A percentile compares a stretch with the other conserved stretches of the same genome.
Evolutionary conservation across 2,888 invertebrate genomes (phyloP).

Genomic region (Notodonta ziczac): DNA sequence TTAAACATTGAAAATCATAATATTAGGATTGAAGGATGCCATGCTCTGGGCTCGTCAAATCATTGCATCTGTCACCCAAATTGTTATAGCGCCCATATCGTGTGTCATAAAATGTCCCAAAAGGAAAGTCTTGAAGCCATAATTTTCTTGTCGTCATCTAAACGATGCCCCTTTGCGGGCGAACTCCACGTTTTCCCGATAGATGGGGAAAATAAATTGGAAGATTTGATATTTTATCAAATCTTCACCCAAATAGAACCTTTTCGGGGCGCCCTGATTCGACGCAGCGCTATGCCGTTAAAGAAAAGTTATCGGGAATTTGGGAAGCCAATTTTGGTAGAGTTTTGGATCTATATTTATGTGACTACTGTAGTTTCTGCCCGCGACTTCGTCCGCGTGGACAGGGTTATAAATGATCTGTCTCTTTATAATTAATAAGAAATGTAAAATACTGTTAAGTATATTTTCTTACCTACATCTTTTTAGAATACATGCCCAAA

Average conservation of each 20-base stretch:
- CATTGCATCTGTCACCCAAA: constrained; percentile 5
- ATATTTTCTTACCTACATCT: no score
- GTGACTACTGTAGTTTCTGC: no score
- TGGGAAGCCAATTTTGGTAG: background rate
- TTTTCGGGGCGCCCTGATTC: constrained; percentile 26
- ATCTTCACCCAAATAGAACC: constrained; percentile 38
- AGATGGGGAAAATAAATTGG: constrained; percentile 52
- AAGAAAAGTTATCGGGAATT: constrained; percentile 6
- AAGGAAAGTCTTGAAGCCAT: constrained; percentile 22
- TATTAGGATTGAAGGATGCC: no score
- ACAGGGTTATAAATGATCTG: no score
- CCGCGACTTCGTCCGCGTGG: no score
- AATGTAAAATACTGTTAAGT: no score
- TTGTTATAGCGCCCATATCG: constrained; percentile 9
- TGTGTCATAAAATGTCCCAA: constrained; percentile 7
- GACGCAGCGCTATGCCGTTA: background rate
- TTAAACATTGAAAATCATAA: no score
- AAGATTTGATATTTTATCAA: constrained; percentile 54
- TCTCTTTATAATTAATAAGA: no score
- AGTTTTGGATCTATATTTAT: background rate
- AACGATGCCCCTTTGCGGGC: constrained; percentile 32
- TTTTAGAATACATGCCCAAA: no score
- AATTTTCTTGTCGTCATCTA: constrained; percentile 33
- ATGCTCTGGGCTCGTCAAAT: background rate
- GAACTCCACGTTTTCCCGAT: constrained; percentile 37